Base-by-base conservation (phyloP, 2,888 invertebrate species). In the Scotopteryx bipunctaria region DNA sequence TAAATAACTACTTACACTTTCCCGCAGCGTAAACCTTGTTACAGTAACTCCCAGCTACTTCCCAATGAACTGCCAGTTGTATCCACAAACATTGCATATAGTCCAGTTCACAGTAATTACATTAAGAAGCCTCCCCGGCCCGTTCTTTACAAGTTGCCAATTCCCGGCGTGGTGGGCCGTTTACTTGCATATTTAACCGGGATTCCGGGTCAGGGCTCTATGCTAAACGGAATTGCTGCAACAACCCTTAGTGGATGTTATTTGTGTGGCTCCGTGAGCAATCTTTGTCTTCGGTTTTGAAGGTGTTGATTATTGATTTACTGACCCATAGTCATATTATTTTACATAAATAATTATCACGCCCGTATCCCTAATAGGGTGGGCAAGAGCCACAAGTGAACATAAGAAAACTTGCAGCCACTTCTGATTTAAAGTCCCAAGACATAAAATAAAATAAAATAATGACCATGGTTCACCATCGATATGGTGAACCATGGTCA, bases 161-260 rank as follows among this genome's bases (percentile, higher is more conserved):
- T 78, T 75, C 76, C 74, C 74, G 63, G 38, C 63, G 67, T 66
- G 66, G 69, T 67, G 68, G 73, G 67, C 67, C 69, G 74, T 78
- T 76, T 71, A 70, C 60, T 66, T 83, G 77, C 80, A 83, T 81
- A 81, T 82, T 82, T 81, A 82, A 82, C 70, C 62, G 59, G 66
- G 60, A 70, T 66, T 63, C 67, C 65, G 67, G 63, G 58, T 42
- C 56, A 48, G 35, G 48, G 31, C 51, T 47, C 50, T 53, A 48
- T 63, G 57, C 57, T 60, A 67, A 69, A 60, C 63, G 59, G 61
- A 69, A 73, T 71, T 65, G 64, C 67, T 66, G 64, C 65, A 67
- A 64, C 66, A 64, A 69, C 67, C 59, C 66, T 62, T 60, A 68
- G 67, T 64, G 60, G 66, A 65, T 64, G 67, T 73, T 69, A 73